A percentile compares a stretch with the other conserved stretches of the same genome.
These are phyloP conservation scores for Trichoplusia ni DNA, from an alignment of 1,140 invertebrate genomes.

Conservation along the genomic window DNA sequence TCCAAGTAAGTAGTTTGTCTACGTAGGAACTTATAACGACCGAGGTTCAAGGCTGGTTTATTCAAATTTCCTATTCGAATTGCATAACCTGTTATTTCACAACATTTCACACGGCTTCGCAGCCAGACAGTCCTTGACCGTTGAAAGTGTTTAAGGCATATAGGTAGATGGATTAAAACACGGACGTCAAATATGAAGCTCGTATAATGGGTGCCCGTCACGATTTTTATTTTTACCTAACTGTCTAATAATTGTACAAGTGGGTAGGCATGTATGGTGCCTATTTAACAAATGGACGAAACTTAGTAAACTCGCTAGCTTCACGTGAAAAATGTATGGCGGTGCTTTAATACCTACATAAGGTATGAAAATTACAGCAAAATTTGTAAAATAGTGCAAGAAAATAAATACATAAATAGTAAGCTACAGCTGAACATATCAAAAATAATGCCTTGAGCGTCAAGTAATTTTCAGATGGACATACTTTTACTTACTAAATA, in stretches of 20 bases:
- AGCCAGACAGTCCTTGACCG: conserved; percentile 27
- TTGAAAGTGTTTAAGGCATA: conserved; percentile 25
- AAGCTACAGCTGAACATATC: too few relatives aligned
- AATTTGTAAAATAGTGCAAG: too few relatives aligned
- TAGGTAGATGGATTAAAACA: conserved; percentile 12
- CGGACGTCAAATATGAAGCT: background rate
- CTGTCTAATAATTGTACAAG: background rate
- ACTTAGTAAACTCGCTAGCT: background rate
- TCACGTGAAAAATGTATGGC: too few relatives aligned
- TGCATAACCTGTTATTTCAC: conserved; percentile 31
- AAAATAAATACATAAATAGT: too few relatives aligned
- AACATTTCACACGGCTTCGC: conserved; percentile 23
- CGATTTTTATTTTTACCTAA: background rate
- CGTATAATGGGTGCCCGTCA: background rate
- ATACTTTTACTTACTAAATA: too few relatives aligned
- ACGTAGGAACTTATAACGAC: background rate
- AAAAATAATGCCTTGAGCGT: too few relatives aligned
- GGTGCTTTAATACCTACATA: too few relatives aligned
- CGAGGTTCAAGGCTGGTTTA: conserved; percentile 24
- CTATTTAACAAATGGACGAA: too few relatives aligned
- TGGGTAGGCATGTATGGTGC: too few relatives aligned
- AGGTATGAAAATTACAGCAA: too few relatives aligned
- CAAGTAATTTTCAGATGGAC: too few relatives aligned
- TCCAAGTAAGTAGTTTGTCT: conserved; percentile 12
- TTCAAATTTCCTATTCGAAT: conserved; percentile 17